Conservation (phyloP, 2,113 vertebrate genomes). For the Nannobrachium achirus region DNA sequence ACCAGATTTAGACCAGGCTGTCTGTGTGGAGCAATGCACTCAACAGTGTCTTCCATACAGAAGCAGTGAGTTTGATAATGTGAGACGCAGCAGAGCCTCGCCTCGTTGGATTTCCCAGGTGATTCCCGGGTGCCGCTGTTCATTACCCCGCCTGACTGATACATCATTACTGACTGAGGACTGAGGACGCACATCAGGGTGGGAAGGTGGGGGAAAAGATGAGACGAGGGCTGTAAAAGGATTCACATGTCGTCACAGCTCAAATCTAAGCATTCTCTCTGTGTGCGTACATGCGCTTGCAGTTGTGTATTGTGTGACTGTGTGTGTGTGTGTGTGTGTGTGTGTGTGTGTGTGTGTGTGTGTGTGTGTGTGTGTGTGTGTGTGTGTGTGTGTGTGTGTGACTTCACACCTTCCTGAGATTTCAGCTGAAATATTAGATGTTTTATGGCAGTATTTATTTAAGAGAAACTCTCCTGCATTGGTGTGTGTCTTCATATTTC, state of each 20-base stretch:
- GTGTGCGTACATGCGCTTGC: too few relatives aligned
- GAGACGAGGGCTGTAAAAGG: conserved; percentile 8
- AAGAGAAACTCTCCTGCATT: too few relatives aligned
- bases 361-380: too few relatives aligned
- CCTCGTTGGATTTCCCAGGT: conserved; percentile 40
- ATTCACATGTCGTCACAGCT: conserved; percentile 16
- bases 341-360: too few relatives aligned
- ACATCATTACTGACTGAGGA: conserved; percentile 51
- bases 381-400: too few relatives aligned
- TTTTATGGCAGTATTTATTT: too few relatives aligned
- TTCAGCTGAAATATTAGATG: too few relatives aligned
- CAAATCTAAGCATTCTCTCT: too few relatives aligned
- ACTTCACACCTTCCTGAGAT: too few relatives aligned
- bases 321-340: too few relatives aligned
- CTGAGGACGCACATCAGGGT: conserved; percentile 28
- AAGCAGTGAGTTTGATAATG: conserved; percentile 17
- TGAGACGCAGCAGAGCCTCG: conserved; percentile 27
- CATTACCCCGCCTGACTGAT: conserved; percentile 37
- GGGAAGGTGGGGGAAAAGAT: conserved; percentile 33
- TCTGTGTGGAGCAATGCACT: conserved; percentile 33
- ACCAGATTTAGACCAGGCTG: conserved; percentile 33
- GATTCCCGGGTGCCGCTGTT: conserved; percentile 46
- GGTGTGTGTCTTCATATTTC: too few relatives aligned
- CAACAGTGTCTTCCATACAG: conserved; percentile 10
- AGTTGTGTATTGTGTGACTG: too few relatives aligned